phyloP scores from a whole-genome alignment of 1,140 invertebrate species.

The Melitaea cinxia region DNA sequence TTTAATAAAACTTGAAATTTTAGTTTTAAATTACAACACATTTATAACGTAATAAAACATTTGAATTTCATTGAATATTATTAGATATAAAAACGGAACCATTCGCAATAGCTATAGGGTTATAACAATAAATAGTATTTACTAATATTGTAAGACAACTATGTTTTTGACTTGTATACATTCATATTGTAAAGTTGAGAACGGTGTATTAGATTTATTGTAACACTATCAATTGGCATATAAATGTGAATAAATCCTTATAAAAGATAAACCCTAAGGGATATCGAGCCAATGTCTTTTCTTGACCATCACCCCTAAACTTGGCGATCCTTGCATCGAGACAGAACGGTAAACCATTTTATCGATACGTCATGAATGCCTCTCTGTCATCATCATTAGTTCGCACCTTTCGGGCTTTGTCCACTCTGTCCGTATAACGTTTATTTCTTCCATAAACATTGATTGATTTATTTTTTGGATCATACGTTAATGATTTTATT shows the following conservation, averaged over 20 bases:
- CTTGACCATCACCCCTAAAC: conserved; percentile 64
- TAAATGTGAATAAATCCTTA: conserved; percentile 80
- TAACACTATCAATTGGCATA: conserved; percentile 72
- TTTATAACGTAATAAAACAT: conserved; percentile 47
- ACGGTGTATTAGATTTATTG: conserved; percentile 74
- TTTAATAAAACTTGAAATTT: conserved; percentile 42
- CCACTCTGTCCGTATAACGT: conserved; percentile 65
- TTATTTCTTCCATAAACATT: conserved; percentile 68
- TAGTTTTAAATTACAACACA: conserved; percentile 35
- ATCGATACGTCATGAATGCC: conserved; percentile 79
- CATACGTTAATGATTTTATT: conserved; percentile 32
- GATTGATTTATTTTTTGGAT: conserved; percentile 55
- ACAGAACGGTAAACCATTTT: conserved; percentile 80
- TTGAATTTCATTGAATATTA: conserved; percentile 57
- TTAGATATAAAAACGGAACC: conserved; percentile 68
- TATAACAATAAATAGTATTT: conserved; percentile 77
- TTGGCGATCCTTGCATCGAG: conserved; percentile 75
- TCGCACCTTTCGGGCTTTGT: conserved; percentile 72
- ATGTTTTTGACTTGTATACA: conserved; percentile 82
- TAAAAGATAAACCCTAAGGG: conserved; percentile 63
- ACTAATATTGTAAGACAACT: conserved; percentile 75
- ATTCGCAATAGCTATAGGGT: conserved; percentile 75
- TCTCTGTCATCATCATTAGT: conserved; percentile 80
- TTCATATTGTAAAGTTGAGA: conserved; percentile 73
- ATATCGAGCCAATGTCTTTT: conserved; percentile 68